These are phyloP conservation scores for Gavia stellata DNA, from an alignment of 2,113 vertebrate genomes.

Conservation along the genomic window DNA sequence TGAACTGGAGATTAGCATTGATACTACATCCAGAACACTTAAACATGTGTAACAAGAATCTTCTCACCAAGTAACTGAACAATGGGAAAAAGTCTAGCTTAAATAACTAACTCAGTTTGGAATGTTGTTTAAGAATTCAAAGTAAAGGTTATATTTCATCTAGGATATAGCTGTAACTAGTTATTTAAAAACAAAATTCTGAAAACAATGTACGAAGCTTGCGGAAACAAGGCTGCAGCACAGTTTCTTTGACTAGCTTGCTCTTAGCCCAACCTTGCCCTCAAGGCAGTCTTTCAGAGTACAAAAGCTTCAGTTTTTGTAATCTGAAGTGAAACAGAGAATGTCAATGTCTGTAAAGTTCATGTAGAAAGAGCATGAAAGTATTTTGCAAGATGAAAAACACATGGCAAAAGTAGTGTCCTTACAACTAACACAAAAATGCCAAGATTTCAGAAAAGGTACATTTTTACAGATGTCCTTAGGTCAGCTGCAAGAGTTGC, in stretches of 20 bases:
- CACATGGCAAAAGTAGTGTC: neutral
- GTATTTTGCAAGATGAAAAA: neutral
- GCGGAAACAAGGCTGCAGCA: neutral
- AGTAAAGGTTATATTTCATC: neutral
- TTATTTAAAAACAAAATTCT: too few relatives aligned
- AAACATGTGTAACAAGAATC: neutral
- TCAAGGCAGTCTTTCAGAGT: neutral
- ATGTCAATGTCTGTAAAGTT: neutral
- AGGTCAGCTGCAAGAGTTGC: neutral
- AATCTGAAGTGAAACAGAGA: constrained; percentile 15
- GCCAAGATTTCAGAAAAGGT: neutral
- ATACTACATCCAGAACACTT: neutral
- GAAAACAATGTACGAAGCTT: too few relatives aligned
- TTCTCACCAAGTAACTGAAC: neutral
- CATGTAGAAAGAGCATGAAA: neutral
- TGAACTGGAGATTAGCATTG: neutral
- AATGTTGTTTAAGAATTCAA: neutral
- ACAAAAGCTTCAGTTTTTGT: neutral
- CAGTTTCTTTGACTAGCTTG: neutral
- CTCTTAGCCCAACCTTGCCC: neutral
- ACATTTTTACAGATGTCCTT: neutral
- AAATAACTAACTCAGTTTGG: neutral
- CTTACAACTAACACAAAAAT: neutral
- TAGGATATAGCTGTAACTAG: neutral
- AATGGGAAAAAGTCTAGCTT: neutral